Conservation (phyloP, 2,888 invertebrate species). For the Rhagonycha fulva region DNA sequence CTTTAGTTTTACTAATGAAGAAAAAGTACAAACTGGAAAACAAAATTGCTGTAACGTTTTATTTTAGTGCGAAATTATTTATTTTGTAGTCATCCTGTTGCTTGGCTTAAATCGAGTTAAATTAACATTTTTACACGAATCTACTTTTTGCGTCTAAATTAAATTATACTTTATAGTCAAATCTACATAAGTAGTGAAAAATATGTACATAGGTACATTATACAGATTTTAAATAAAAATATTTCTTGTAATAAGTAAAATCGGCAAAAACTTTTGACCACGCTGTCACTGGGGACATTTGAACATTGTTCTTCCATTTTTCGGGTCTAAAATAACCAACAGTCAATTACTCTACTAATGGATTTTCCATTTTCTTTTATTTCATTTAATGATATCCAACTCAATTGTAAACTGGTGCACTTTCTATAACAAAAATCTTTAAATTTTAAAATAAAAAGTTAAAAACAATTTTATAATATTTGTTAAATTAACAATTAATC, state of each 20-base stretch:
- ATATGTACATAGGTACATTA: not conserved
- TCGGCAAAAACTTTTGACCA: conserved; percentile 38
- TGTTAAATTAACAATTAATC: conserved; percentile 14
- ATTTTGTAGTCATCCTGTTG: not conserved
- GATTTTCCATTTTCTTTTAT: conserved; percentile 31
- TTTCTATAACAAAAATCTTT: conserved; percentile 1
- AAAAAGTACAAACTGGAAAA: not conserved
- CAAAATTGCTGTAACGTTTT: not conserved
- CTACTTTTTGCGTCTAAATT: not conserved
- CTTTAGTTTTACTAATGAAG: not conserved
- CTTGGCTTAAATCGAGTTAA: not conserved
- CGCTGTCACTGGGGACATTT: conserved; percentile 44
- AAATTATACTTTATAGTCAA: not conserved
- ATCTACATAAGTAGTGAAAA: not conserved
- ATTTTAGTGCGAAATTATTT: not conserved
- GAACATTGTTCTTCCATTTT: conserved; percentile 51
- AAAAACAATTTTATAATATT: not conserved
- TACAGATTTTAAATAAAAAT: conserved; percentile 3
- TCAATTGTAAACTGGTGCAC: conserved; percentile 11
- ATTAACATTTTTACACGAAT: not conserved
- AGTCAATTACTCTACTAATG: conserved; percentile 43
- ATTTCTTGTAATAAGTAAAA: conserved; percentile 22
- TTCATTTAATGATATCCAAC: conserved; percentile 7
- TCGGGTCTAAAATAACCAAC: conserved; percentile 48
- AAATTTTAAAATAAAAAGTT: conserved; percentile 9